A percentile compares a stretch with the other conserved stretches of the same genome.
Conservation (phyloP, 2,113 vertebrate genomes). For the Echinops telfairi region DNA sequence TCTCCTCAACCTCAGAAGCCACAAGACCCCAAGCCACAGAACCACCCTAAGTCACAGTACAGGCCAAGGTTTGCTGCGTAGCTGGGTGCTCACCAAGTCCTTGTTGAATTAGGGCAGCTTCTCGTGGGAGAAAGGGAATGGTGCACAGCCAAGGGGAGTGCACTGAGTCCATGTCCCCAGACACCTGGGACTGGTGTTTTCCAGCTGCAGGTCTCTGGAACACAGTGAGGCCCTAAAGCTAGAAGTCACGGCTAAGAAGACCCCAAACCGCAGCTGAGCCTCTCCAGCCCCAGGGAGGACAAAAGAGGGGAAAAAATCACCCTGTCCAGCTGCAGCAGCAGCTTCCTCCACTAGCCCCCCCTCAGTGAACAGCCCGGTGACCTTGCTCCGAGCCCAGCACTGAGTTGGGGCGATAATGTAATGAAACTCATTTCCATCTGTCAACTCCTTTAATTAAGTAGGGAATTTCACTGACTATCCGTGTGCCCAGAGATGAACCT, state of each 20-base stretch:
- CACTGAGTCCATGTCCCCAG: neutral
- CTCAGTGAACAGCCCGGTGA: fast-evolving
- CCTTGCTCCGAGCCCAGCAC: neutral
- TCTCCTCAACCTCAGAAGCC: no score
- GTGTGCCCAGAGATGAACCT: neutral
- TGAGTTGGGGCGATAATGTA: neutral
- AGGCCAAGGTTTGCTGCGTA: neutral
- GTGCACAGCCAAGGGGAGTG: no score
- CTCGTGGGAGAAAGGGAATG: neutral
- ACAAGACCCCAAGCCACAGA: no score
- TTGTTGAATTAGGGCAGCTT: neutral
- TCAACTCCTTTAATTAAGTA: slow-evolving; percentile 59
- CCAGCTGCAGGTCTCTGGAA: neutral
- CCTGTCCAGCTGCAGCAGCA: fast-evolving
- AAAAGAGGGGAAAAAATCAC: neutral
- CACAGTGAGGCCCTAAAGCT: fast-evolving
- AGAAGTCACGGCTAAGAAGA: neutral
- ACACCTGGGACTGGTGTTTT: neutral
- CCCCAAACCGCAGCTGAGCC: neutral
- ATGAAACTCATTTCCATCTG: slow-evolving; percentile 52
- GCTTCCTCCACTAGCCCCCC: neutral
- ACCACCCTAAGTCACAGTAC: no score
- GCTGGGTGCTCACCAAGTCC: neutral
- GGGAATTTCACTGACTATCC: slow-evolving; percentile 26
- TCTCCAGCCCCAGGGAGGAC: neutral